Conservation (phyloP, 2,797 vertebrate species). For the Meda fulgida region DNA sequence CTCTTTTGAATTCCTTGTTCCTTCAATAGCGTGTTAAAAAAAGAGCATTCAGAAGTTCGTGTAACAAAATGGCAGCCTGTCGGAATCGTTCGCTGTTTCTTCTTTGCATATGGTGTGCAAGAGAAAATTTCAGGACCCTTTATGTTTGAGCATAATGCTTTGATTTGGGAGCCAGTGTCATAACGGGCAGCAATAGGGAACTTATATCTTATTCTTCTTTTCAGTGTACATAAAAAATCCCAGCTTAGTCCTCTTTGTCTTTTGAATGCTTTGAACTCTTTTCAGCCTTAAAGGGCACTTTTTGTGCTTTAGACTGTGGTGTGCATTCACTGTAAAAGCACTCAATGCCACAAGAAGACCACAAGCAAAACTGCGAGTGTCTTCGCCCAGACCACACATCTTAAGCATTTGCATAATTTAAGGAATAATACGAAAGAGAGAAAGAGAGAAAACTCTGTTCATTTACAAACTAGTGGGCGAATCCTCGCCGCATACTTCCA, state of each 20-base stretch:
- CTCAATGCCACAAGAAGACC: slow-evolving; percentile 97
- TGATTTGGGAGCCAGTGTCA: slow-evolving; percentile 92
- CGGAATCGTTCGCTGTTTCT: slow-evolving; percentile 87
- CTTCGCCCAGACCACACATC: slow-evolving; percentile 99
- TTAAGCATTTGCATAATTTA: slow-evolving; percentile 99
- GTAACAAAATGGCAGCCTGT: slow-evolving; percentile 88
- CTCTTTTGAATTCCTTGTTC: slow-evolving; percentile 99
- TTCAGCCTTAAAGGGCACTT: slow-evolving; percentile 97
- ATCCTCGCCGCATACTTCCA: slow-evolving; percentile 76
- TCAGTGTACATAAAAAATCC: slow-evolving; percentile 99
- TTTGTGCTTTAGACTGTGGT: slow-evolving; percentile 95
- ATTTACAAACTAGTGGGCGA: slow-evolving; percentile 83
- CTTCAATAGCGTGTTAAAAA: slow-evolving; percentile 96
- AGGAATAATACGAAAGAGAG: slow-evolving; percentile 68
- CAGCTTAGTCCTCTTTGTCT: slow-evolving; percentile 99
- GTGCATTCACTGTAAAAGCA: slow-evolving; percentile 99
- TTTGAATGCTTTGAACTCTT: slow-evolving; percentile 99
- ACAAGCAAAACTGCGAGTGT: slow-evolving; percentile 98
- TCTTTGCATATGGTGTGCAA: slow-evolving; percentile 88
- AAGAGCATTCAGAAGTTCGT: slow-evolving; percentile 98
- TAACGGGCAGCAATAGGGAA: slow-evolving; percentile 94
- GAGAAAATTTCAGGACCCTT: slow-evolving; percentile 83
- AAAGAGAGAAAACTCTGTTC: slow-evolving; percentile 75
- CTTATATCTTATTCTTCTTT: slow-evolving; percentile 99
- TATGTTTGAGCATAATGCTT: slow-evolving; percentile 89